Conservation (phyloP, 2,113 vertebrate species). For the Ailuropoda melanoleuca region DNA sequence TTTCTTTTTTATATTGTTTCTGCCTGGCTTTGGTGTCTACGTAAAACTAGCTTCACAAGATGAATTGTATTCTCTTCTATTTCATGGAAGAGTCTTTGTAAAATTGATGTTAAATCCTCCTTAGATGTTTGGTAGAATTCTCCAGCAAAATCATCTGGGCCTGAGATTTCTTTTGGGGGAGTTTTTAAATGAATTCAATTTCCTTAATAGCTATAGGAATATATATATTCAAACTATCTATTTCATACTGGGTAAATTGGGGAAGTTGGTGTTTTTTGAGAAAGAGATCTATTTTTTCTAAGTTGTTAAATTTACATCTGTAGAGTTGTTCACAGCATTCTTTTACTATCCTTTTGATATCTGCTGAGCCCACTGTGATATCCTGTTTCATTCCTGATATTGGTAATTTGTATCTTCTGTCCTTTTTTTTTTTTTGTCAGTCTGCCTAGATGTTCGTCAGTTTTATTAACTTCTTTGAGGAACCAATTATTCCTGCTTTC, state of each 20-base stretch:
- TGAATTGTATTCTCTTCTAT: neutral
- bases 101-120: neutral
- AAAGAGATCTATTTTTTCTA: neutral
- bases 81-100: neutral
- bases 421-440: neutral
- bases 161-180: neutral
- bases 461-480: slow-evolving; percentile 2
- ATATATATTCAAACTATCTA: neutral
- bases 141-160: neutral
- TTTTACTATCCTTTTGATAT: neutral
- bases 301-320: neutral
- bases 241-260: neutral
- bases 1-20: neutral
- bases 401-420: neutral
- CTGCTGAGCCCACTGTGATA: neutral
- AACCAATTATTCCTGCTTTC: neutral
- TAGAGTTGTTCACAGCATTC: neutral
- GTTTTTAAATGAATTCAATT: neutral
- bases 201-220: neutral
- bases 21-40: neutral
- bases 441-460: neutral
- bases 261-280: neutral
- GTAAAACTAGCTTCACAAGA: neutral
- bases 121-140: neutral
- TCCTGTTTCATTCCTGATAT: neutral